phyloP scores from a whole-genome alignment of 2,797 vertebrate species.

The Cichlasoma orientale region DNA sequence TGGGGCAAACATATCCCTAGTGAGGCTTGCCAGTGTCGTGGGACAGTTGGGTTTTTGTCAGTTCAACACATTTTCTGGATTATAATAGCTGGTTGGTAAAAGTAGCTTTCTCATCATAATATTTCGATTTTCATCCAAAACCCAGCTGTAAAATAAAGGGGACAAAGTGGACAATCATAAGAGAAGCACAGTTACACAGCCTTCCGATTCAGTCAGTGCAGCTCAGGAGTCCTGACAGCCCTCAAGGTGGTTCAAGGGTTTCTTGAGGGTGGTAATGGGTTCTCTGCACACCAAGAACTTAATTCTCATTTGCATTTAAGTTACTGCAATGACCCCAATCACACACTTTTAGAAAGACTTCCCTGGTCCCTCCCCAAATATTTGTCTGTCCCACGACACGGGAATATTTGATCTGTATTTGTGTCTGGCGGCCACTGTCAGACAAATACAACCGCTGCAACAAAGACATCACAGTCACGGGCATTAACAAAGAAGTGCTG shows the following conservation, averaged over 20 bases:
- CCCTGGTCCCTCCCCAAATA: no score
- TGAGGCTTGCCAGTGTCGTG: background rate
- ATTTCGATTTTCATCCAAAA: background rate
- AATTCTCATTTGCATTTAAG: background rate
- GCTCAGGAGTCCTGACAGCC: background rate
- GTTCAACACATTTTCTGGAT: background rate
- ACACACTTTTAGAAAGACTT: no score
- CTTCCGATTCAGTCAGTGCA: background rate
- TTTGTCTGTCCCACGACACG: no score
- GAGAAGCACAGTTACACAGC: background rate
- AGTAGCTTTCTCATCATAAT: background rate
- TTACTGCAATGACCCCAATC: background rate
- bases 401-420: no score
- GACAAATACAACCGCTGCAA: no score
- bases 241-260: slow-evolving; percentile 5
- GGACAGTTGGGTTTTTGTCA: background rate
- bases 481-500: no score
- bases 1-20: background rate
- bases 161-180: background rate
- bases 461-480: no score
- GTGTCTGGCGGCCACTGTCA: no score
- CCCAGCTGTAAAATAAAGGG: background rate
- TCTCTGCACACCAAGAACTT: background rate
- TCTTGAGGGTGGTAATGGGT: background rate
- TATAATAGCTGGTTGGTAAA: background rate